These are phyloP conservation scores for Peromyscus eremicus DNA, from an alignment of 2,797 vertebrate genomes.

Conservation along the genomic window DNA sequence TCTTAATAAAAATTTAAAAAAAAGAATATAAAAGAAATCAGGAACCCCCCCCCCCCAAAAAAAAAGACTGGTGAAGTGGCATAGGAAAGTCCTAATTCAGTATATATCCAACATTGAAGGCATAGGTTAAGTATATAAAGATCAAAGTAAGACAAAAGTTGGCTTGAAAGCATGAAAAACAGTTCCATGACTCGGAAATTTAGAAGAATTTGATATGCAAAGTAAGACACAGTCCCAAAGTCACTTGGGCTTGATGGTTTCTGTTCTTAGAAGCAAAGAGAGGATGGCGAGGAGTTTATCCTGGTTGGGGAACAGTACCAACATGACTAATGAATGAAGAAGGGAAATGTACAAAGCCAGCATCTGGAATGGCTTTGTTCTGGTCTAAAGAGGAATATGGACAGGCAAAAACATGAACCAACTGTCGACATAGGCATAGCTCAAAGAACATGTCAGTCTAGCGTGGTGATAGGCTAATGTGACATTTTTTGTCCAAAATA, in stretches of 20 bases:
- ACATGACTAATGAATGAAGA: background rate
- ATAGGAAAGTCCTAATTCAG: background rate
- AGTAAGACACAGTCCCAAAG: background rate
- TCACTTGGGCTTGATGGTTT: background rate
- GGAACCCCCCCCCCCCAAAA: too few species aligned
- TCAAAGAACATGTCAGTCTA: background rate
- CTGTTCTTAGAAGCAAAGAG: background rate
- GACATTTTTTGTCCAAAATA: background rate
- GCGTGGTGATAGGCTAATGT: background rate
- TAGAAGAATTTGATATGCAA: slow-evolving; percentile 17
- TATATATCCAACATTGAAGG: background rate
- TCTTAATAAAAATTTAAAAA: too few species aligned
- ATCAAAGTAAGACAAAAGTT: slow-evolving; percentile 16
- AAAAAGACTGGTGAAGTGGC: background rate
- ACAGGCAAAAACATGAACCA: slow-evolving; percentile 1
- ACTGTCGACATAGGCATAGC: background rate
- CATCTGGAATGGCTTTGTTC: background rate
- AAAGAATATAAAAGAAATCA: too few species aligned
- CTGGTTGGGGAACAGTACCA: background rate
- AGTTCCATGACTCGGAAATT: background rate
- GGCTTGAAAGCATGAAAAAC: background rate
- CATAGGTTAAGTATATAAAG: slow-evolving; percentile 13
- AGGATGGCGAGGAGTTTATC: background rate
- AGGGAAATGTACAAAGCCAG: background rate
- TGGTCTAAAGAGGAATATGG: background rate